Base-by-base conservation (phyloP, 1,140 invertebrate genomes). In the Hyposmocoma kahamanoa region DNA sequence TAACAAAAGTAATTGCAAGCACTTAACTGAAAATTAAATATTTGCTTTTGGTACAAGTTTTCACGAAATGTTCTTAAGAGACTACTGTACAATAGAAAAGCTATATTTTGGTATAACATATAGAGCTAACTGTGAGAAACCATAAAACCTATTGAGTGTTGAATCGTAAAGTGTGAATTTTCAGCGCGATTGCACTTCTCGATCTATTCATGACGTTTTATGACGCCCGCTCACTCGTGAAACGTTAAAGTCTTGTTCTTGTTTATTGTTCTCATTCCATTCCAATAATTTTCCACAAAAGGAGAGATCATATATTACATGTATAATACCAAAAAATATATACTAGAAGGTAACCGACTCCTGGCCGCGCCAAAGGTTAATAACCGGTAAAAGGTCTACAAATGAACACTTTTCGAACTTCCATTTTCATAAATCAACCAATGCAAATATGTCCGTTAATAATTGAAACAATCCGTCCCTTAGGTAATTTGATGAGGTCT, bases 111-210 rank as follows among this genome's bases (percentile, higher is more conserved):
- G n/a, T n/a, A n/a, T n/a, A n/a, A n/a, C n/a, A n/a, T n/a, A n/a
- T 36, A 39, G 5, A 45, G 28, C 28, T 53, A 57, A 46, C 50
- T 42, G 44, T 48, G 49, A 45, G 56, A 55, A 62, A 53, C 59
- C 46, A 58, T 73, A 73, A 71, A 73, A 65, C 43, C 53, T 49
- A 68, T 73, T 61, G 64, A 62, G 62, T 60, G 59, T 39, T 58
- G 41, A 56, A 54, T 69, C 66, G 71, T 69, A 67, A 74, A 74
- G 53, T 51, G 55, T 15, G 56, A 62, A 74, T 72, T 73, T 69
- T 67, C 59, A 59, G 56, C 59, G 45, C 55, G 54, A 62, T 67
- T 59, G 63, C 59, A 51, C 56, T 44, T 53, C 50, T 48, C 61
- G 47, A 60, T 67, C 59, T 62, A 47, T 54, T 48, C 51, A 51